These are phyloP conservation scores for Achlya flavicornis DNA, from an alignment of 2,888 invertebrate species.

Conservation along the genomic window DNA sequence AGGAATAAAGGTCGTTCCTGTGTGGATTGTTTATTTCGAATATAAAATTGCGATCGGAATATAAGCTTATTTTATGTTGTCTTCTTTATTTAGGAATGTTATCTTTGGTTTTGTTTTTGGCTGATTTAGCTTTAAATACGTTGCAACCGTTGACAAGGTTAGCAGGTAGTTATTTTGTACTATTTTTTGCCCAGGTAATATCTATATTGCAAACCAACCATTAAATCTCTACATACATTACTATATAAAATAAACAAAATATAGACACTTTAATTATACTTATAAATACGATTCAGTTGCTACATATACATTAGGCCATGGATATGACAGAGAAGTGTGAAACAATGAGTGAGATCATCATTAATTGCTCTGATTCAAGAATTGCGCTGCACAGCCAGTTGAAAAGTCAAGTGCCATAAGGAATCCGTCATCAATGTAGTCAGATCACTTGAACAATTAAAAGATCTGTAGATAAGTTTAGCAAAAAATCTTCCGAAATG, in stretches of 20 bases:
- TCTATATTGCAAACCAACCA: too few relatives aligned
- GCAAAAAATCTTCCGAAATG: too few relatives aligned
- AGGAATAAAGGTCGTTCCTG: neutral
- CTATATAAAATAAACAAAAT: neutral
- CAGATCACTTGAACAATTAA: conserved; percentile 23
- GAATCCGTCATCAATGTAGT: conserved; percentile 26
- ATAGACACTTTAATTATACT: too few relatives aligned
- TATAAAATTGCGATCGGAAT: neutral
- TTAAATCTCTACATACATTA: too few relatives aligned
- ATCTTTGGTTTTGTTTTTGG: too few relatives aligned
- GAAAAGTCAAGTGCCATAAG: conserved; percentile 44
- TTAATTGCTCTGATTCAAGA: conserved; percentile 43
- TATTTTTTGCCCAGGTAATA: too few relatives aligned
- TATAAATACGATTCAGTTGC: neutral
- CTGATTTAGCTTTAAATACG: too few relatives aligned
- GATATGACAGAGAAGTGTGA: conserved; percentile 14
- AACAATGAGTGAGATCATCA: conserved; percentile 54
- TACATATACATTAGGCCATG: neutral
- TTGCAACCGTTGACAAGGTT: too few relatives aligned
- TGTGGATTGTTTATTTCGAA: neutral
- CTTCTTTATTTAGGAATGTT: too few relatives aligned
- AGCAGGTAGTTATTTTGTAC: too few relatives aligned
- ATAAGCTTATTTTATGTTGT: neutral
- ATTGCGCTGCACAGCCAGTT: conserved; percentile 35
- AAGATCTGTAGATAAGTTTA: neutral